Evolutionary conservation across 2,797 vertebrate genomes (phyloP).

Genomic region (Micromesistius poutassou): DNA sequence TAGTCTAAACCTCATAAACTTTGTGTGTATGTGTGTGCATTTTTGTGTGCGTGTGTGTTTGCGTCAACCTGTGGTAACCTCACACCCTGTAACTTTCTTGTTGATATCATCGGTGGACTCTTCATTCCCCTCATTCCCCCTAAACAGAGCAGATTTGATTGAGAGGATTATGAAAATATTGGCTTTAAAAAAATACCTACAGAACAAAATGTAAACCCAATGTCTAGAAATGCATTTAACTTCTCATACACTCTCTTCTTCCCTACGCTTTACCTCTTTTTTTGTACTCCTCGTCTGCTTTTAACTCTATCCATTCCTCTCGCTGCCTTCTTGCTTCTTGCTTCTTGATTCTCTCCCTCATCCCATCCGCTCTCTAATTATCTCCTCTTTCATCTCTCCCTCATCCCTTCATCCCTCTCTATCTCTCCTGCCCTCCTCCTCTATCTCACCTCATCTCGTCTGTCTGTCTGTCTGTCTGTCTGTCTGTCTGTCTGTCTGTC

Average conservation of each 20-base stretch:
- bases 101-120: background rate
- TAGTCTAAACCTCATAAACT: background rate
- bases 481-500: too few relatives aligned
- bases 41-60: background rate
- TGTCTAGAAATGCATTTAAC: too few relatives aligned
- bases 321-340: background rate
- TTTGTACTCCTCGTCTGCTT: background rate
- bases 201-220: too few relatives aligned
- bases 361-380: too few relatives aligned
- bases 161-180: background rate
- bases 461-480: too few relatives aligned
- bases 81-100: background rate
- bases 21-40: background rate
- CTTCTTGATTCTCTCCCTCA: too few relatives aligned
- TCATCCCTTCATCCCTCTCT: background rate
- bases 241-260: background rate
- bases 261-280: background rate
- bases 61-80: too few relatives aligned
- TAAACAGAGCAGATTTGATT: background rate
- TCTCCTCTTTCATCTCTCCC: background rate
- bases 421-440: background rate
- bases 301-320: background rate
- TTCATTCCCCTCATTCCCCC: too few relatives aligned
- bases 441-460: too few relatives aligned
- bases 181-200: too few relatives aligned